Base-by-base conservation (phyloP, 1,140 invertebrate genomes). In the Orius laevigatus region DNA sequence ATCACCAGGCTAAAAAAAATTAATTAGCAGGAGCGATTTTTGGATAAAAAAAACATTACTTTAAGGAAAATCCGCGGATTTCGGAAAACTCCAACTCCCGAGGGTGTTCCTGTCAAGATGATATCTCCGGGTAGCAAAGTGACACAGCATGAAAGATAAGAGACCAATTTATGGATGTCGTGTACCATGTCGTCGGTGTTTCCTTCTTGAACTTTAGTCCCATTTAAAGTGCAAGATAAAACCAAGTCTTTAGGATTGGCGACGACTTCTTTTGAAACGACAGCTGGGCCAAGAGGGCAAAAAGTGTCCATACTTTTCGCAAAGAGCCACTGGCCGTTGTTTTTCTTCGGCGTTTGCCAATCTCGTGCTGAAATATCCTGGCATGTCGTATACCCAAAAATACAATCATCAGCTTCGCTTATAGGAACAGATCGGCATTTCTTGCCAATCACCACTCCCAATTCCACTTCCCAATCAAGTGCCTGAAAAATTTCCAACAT, bases 381-480 rank as follows among this genome's bases (percentile, higher is more conserved):
- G 8, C 86, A 84, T 0, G 90, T 71, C 1, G 82, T 87, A 56
- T 87, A 92, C 0, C 89, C 89, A 58, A 88, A 80, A 1, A 92
- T 76, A 59, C 81, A 75, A 12, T 86, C 71, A 54, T 80, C 72
- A 0, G 82, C 85, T 32, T 83, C 63, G 1, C 75, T 67, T 41
- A 73, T 72, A 32, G 71, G 65, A 19, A 91, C 73, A 40, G 73
- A 66, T 56, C 79, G 79, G 6, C 77, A 80, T 55, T 70, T 72
- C 63, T 81, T 85, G 14, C 88, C 86, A 54, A 94, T 88, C 1
- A 92, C 76, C 46, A 91, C 77, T 0, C 76, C 80, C 33, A 93
- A 59, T 60, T 93, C 88, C 0, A 87, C 84, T 68, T 92, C 88
- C 81, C 83, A 92, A 62, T 92, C 88, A 4, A 91, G 72, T 70